Conservation (phyloP, 2,888 invertebrate genomes). For the Syritta pipiens region DNA sequence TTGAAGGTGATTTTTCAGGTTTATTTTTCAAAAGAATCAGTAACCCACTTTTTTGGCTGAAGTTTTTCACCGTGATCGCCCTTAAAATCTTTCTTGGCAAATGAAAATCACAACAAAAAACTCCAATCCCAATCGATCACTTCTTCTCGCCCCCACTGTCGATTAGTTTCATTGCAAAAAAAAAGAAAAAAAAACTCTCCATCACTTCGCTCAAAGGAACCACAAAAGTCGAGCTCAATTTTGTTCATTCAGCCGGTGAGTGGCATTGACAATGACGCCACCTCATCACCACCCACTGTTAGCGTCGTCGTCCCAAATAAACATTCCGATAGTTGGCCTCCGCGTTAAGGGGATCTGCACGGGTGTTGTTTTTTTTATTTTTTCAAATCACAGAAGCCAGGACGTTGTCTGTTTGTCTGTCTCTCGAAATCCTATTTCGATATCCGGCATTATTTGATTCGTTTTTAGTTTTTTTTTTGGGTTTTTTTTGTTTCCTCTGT, state of each 20-base stretch:
- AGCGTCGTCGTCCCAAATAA: background rate
- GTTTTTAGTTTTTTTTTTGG: conserved; percentile 1
- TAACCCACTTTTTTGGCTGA: no score
- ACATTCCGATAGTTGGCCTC: background rate
- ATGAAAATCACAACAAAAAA: no score
- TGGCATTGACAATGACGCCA: conserved; percentile 2
- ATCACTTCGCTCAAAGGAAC: background rate
- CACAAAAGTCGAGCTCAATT: background rate
- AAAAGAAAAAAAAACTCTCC: no score
- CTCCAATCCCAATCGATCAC: no score
- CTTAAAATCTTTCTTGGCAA: no score
- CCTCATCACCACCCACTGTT: background rate
- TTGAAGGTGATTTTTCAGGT: no score
- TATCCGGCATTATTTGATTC: conserved; percentile 55
- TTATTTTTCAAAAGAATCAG: no score
- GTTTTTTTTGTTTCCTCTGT: conserved; percentile 12
- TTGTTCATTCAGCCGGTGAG: background rate
- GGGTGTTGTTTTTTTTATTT: no score
- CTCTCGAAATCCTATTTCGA: conserved; percentile 56
- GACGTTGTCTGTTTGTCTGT: conserved; percentile 32
- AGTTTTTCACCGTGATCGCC: no score
- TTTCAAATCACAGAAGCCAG: background rate
- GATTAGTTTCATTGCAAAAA: no score
- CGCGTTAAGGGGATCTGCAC: conserved; percentile 10
- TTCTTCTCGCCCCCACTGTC: no score